Conservation (phyloP, 2,888 invertebrate genomes). For the Lepidocyrtinus sp. region DNA sequence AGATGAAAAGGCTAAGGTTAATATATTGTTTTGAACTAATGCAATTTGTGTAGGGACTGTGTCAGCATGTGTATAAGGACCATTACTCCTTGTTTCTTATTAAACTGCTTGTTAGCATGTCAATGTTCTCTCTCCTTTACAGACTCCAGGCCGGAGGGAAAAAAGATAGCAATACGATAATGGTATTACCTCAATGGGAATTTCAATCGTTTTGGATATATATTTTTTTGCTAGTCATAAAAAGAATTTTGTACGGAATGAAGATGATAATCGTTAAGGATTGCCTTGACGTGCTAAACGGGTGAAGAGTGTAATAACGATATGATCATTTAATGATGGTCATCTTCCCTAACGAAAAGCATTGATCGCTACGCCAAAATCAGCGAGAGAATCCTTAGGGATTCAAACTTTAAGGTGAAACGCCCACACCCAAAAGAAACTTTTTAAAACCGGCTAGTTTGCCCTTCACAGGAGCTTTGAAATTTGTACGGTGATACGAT, state of each 20-base stretch:
- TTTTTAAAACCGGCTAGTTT: not conserved
- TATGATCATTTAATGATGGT: not conserved
- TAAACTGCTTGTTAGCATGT: conserved; percentile 55
- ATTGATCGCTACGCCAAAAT: not conserved
- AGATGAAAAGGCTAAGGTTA: conserved; percentile 6
- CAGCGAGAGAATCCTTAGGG: not conserved
- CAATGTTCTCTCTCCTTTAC: not conserved
- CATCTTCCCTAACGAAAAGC: too few species aligned
- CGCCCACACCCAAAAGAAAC: conserved; percentile 36
- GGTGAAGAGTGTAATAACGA: not conserved
- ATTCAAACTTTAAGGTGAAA: conserved; percentile 21
- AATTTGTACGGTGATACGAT: not conserved
- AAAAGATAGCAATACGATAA: conserved; percentile 16
- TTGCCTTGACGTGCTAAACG: not conserved
- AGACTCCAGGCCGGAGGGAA: not conserved
- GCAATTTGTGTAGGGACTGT: conserved; percentile 4
- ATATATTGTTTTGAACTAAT: not conserved
- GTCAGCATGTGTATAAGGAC: not conserved
- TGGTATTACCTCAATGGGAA: conserved; percentile 13
- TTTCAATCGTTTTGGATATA: not conserved
- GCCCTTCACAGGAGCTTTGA: too few species aligned
- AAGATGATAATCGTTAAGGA: not conserved
- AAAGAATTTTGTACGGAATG: not conserved
- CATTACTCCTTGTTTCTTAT: conserved; percentile 31
- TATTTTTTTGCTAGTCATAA: not conserved